Evolutionary conservation across 2,888 invertebrate species (phyloP).

Genomic region (Oxystoma pomonae): DNA sequence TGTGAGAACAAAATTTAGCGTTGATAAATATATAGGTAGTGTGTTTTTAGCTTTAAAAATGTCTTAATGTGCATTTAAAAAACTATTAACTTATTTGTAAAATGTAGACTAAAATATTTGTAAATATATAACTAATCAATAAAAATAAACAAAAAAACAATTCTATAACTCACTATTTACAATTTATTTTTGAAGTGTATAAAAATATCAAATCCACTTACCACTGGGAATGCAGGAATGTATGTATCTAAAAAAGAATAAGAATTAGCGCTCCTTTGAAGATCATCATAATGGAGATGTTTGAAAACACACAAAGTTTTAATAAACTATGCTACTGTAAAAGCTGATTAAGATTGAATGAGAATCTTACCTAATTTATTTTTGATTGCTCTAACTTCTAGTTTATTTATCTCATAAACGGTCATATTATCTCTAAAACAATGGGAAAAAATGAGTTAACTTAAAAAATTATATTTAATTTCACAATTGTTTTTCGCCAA

Average conservation of each 20-base stretch:
- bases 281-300: background rate
- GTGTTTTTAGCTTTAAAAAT: too few relatives aligned
- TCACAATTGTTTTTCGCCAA: too few relatives aligned
- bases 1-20: too few relatives aligned
- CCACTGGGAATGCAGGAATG: constrained; percentile 24
- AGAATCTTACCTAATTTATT: constrained; percentile 38
- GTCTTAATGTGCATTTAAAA: too few relatives aligned
- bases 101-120: too few relatives aligned
- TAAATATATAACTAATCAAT: too few relatives aligned
- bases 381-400: constrained; percentile 27
- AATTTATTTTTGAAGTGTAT: constrained; percentile 20
- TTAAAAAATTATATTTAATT: background rate
- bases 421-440: constrained; percentile 27
- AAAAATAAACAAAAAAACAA: too few relatives aligned
- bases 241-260: constrained; percentile 18
- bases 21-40: too few relatives aligned
- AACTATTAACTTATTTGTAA: too few relatives aligned
- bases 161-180: too few relatives aligned
- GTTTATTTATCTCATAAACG: constrained; percentile 29
- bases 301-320: background rate
- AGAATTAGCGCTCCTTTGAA: too few relatives aligned
- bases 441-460: constrained; percentile 9
- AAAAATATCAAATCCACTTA: constrained; percentile 27
- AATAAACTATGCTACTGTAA: background rate
- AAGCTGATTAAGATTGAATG: too few relatives aligned